Base-by-base conservation (phyloP, 1,140 invertebrate genomes). In the Himalopsyche phryganea region DNA sequence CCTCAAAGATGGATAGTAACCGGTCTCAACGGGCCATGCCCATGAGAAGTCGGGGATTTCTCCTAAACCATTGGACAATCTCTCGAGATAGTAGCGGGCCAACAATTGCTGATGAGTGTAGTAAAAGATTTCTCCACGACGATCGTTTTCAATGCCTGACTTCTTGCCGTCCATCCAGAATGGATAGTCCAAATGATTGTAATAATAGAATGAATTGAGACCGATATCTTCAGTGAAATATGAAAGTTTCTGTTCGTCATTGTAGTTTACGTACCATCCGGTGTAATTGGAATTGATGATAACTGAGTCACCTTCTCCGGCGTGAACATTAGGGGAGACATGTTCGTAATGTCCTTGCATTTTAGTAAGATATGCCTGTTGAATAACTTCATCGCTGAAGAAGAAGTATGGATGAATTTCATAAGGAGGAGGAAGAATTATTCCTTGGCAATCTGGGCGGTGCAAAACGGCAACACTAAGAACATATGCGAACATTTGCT, bases 191-290 rank as follows among this genome's bases (percentile, higher is more conserved):
- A 88, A 59, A 50, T 84, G 79, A 41, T 80, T 74, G 63, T 86
- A 85, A 65, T 82, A 84, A 69, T 90, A 87, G 65, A 83, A 85
- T 1, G 81, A 68, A 66, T 88, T 87, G n/a, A 90, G 73, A 55
- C 82, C 83, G 50, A 84, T 73, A 69, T 90, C 89, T 59, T 91
- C 84, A 0, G 85, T 85, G 76, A 85, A 91, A 69, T 91, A 91
- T 15, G 78, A 75, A 14, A 91, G 45, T 47, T 80, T 72, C 52
- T 82, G 77, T 18, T 80, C 71, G 3, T 76, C 65, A 41, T 76
- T 77, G 10, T 69, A 56, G 28, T 73, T 67, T 20, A 81, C 66
- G 10, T 80, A 72, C 72, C 77, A 79, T 1, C 78, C 69, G n/a
- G 82, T 81, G 58, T 80, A 78, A 65, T 84, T 85, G 50, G 73